Evolutionary conservation across 2,888 invertebrate genomes (phyloP).

Genomic region (Cheilosia urbana): DNA sequence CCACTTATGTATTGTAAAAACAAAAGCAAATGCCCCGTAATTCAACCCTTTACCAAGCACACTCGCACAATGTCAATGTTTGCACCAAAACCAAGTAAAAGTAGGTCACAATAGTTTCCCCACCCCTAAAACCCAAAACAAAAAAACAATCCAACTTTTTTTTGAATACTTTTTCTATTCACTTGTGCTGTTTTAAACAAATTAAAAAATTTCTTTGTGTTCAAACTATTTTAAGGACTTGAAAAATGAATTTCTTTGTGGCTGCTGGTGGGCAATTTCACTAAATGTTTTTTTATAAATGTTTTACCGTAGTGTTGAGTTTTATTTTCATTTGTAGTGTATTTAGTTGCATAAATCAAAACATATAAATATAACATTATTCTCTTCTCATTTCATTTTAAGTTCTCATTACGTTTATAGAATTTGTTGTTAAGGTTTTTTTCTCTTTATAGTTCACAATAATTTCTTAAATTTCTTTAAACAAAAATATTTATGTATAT

Average conservation of each 20-base stretch:
- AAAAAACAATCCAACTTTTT: conserved; percentile 39
- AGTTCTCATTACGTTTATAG: conserved; percentile 31
- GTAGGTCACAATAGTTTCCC: conserved; percentile 41
- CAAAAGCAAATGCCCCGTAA: neutral
- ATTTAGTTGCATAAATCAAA: conserved; percentile 59
- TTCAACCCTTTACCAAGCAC: conserved; percentile 42
- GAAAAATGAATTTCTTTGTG: conserved; percentile 78
- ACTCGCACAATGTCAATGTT: conserved; percentile 70
- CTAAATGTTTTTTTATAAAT: conserved; percentile 70
- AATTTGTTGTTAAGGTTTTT: conserved; percentile 42
- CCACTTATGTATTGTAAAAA: conserved; percentile 11
- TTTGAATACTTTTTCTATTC: conserved; percentile 25
- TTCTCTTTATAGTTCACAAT: conserved; percentile 60
- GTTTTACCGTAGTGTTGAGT: conserved; percentile 60
- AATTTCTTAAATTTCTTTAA: conserved; percentile 48
- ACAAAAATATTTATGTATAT: conserved; percentile 13
- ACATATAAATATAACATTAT: conserved; percentile 6
- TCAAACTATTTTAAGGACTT: conserved; percentile 66
- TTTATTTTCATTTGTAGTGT: conserved; percentile 55
- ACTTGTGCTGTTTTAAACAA: conserved; percentile 56
- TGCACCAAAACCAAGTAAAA: conserved; percentile 58
- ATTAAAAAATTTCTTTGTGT: conserved; percentile 54
- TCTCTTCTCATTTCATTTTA: conserved; percentile 29
- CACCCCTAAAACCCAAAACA: conserved; percentile 6
- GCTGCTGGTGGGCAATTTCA: conserved; percentile 81